Evolutionary conservation across 35 echinoderm and acorn worm species (phyloP).

Genomic region (Holothuria glaberrima): DNA sequence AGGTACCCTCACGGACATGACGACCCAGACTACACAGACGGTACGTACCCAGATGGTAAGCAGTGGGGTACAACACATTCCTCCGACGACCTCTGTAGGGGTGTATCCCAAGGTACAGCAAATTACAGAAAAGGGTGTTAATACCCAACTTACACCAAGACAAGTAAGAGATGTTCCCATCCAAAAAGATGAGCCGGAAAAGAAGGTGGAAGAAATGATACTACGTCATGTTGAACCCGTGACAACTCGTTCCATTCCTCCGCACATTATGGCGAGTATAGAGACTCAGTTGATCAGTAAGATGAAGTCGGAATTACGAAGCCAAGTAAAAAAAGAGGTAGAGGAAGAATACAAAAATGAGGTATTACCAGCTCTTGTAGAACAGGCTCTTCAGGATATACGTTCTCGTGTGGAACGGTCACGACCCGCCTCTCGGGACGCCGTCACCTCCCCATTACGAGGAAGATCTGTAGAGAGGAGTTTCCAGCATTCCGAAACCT

Average conservation of each 20-base stretch:
- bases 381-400: conserved; percentile 14
- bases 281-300: conserved; percentile 28
- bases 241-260: conserved; percentile 11
- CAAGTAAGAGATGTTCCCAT: conserved; percentile 23
- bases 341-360: conserved; percentile 29
- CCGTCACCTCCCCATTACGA: conserved; percentile 34
- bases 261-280: conserved; percentile 4
- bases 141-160: background rate
- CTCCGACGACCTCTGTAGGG: conserved; percentile 15
- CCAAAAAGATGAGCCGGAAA: conserved; percentile 23
- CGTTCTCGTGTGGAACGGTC: background rate
- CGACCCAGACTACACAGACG: conserved; percentile 26
- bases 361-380: conserved; percentile 28
- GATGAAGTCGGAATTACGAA: conserved; percentile 12
- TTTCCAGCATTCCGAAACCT: conserved; percentile 42
- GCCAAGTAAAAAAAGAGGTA: conserved; percentile 42
- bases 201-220: background rate
- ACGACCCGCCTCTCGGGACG: conserved; percentile 23
- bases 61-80: conserved; percentile 18
- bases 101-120: background rate
- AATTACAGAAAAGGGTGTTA: conserved; percentile 5
- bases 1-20: conserved; percentile 15
- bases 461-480: conserved; percentile 40
- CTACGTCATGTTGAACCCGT: background rate
- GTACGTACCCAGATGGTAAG: background rate